Evolutionary conservation across 2,797 vertebrate genomes (phyloP), one percentile per base, ranked within the genome.

Genomic region (Pelobates cultripes): DNA sequence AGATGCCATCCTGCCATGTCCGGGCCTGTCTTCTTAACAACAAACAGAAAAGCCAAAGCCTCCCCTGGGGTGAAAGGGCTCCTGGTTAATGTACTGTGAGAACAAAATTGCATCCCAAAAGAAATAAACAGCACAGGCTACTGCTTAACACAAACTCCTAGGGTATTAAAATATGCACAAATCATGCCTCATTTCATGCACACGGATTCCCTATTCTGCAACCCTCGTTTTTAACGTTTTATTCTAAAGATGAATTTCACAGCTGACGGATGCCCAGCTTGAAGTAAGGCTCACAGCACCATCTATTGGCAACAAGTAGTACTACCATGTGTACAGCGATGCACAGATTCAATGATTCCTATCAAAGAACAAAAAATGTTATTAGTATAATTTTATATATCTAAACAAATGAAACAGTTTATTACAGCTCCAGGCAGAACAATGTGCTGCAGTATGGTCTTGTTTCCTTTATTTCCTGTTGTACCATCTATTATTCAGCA

Each of bases 201-300:
- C 42, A 4, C 12, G 47, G 44, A 4, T 13, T 64, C 42, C 17
- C n/a, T 67, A 12, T 44, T 75, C 57, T 43, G 28, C 28, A 9
- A 15, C 47, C 47, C 28, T 43, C 42, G 8, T 70, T 70, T 70
- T 44, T 45, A 5, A 15, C 68, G 28, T 63, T 75, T 6, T 75
- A 14, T 28, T 45, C 44, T 40, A 28, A 53, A n/a, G 14, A 7
- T 6, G 15, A 13, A 44, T 74, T 74, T 73, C 41, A 57, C 71
- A 73, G 14, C 55, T n/a, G 43, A 75, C 13, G 17, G 28, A 5
- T 60, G 2, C 15, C 15, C 14, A n/a, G 57, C 40, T n/a, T 10
- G 40, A 78, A 40, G 55, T 3, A 44, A 67, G 60, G 9, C 45
- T 55, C 61, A 73, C 47, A 80, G 70, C 63, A 45, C 70, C 78